A percentile compares a stretch with the other conserved stretches of the same genome.
Conservation (phyloP, 92 coral and sea anemone species). For the Bergia puertoricense region DNA sequence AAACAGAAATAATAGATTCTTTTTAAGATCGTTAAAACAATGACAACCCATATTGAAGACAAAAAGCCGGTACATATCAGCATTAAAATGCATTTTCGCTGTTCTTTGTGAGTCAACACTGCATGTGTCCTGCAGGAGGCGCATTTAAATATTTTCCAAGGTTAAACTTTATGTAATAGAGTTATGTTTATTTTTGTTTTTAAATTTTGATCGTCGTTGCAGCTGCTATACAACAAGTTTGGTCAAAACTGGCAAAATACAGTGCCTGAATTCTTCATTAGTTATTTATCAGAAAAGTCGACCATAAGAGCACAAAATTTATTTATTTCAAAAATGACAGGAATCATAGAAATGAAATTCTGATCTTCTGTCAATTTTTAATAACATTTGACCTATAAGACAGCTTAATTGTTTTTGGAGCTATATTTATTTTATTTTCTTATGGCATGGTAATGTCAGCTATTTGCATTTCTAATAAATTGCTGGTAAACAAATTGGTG, state of each 20-base stretch:
- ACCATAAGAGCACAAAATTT: not conserved
- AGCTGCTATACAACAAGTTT: not conserved
- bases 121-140: not conserved
- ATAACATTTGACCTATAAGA: not conserved
- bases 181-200: no score
- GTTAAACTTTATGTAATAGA: not conserved
- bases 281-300: slow-evolving; percentile 1
- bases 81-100: not conserved
- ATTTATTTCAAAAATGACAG: not conserved
- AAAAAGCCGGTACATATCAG: no score
- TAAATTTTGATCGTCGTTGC: not conserved
- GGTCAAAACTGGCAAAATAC: not conserved
- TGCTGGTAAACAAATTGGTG: no score
- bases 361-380: not conserved
- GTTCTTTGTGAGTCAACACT: not conserved
- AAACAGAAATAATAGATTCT: no score
- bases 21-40: not conserved
- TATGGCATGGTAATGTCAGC: no score
- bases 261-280: not conserved
- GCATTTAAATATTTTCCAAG: not conserved
- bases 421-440: not conserved
- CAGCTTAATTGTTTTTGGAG: not conserved
- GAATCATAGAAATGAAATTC: not conserved
- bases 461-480: no score
- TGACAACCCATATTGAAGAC: not conserved